Percentiles rank a stretch among this genome's conserved stretches.
These are phyloP conservation scores for Euura lappo DNA, from an alignment of 1,140 invertebrate genomes.

Conservation along the genomic window DNA sequence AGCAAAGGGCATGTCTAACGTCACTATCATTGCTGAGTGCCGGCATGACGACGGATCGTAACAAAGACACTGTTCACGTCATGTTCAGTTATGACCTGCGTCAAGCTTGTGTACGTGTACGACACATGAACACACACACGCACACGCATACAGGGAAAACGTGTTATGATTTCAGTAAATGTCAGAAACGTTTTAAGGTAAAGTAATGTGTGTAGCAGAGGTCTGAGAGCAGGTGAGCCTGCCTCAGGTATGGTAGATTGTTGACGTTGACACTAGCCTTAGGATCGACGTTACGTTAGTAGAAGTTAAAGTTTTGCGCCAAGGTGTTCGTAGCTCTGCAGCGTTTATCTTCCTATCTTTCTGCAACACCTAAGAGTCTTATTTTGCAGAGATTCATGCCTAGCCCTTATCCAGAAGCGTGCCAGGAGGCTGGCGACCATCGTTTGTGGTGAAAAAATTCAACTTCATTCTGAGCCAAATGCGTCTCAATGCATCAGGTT, in stretches of 20 bases:
- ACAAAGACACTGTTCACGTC: no score
- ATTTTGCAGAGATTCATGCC: constrained; percentile 14
- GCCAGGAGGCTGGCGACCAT: constrained; percentile 10
- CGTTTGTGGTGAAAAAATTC: background rate
- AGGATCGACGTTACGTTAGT: background rate
- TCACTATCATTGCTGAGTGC: no score
- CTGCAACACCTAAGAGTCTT: constrained; percentile 14
- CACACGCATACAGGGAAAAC: no score
- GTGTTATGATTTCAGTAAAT: no score
- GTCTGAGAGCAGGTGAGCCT: constrained; percentile 16
- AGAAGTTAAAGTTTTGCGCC: background rate
- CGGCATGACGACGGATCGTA: no score
- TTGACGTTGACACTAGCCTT: background rate
- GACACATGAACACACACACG: no score
- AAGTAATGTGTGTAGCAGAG: constrained; percentile 12
- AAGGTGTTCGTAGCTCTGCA: constrained; percentile 1
- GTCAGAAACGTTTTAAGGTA: background rate
- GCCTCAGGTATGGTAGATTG: background rate
- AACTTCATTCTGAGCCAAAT: constrained; percentile 27
- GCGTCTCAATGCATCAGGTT: constrained; percentile 20
- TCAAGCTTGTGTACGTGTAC: no score
- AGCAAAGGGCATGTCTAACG: no score
- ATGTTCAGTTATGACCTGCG: no score
- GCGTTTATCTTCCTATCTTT: constrained; percentile 1
- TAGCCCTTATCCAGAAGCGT: constrained; percentile 9